Evolutionary conservation across 2,888 invertebrate species (phyloP), one percentile per base, ranked within the genome.

Genomic region (Altica lythri): DNA sequence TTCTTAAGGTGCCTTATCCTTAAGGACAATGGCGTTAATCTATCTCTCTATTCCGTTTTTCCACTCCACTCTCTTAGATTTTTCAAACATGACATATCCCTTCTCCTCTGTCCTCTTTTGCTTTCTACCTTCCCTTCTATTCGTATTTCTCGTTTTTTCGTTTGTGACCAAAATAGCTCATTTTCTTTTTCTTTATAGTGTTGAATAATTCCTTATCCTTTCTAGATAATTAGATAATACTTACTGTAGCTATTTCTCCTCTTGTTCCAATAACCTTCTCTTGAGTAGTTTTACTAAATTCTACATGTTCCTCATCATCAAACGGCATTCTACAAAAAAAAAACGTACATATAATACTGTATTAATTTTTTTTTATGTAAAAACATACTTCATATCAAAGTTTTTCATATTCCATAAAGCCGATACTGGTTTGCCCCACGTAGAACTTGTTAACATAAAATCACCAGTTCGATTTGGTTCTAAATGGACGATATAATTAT

Each of bases 201-300:
- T n/a, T n/a, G n/a, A n/a, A n/a, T n/a, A n/a, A n/a, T n/a, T n/a
- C n/a, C n/a, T n/a, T n/a, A n/a, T n/a, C n/a, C n/a, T n/a, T n/a
- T n/a, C n/a, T n/a, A n/a, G n/a, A n/a, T n/a, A n/a, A 25, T 2
- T 10, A 10, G 29, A 12, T 12, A 32, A 12, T 18, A 19, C 40
- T 77, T 74, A 88, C 88, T 54, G 86, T 87, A 1, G 93, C 93
- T 16, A 82, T 83, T 73, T 90, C 90, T 13, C 85, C 86, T 73
- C 89, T 89, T 0, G 97, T 97, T 55, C 95, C 96, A 45, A 98
- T 85, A 49, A 96, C 85, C 59, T 88, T 83, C 68, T 95, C 94
- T 75, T 95, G 92, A 0, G 82, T 77, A 61, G 86, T 77, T 75
- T 95, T 94, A 63, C 91, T 91, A 76, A 96, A 96, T 73, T 96